Percentiles rank a stretch among this genome's conserved stretches.
phyloP scores from a whole-genome alignment of 1,140 invertebrate genomes.

The Pogonognathellus flavescens region DNA sequence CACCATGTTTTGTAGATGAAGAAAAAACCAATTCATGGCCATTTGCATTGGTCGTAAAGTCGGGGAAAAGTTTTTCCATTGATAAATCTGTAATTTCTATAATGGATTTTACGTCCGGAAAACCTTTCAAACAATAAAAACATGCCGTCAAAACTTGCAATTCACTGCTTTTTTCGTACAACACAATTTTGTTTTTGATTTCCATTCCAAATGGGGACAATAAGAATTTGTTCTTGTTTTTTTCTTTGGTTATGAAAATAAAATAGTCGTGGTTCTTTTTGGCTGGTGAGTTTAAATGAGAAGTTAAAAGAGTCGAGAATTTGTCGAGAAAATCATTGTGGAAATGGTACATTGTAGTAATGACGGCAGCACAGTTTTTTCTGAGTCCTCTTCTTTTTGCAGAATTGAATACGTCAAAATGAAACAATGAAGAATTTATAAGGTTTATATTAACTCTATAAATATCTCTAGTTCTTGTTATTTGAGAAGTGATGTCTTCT shows the following conservation, averaged over 20 bases:
- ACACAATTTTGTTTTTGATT: slow-evolving; percentile 32
- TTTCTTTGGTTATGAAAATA: not conserved
- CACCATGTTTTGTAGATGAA: not conserved
- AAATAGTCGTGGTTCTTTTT: slow-evolving; percentile 6
- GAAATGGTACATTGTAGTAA: too few species aligned
- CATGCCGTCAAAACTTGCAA: not conserved
- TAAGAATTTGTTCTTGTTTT: not conserved
- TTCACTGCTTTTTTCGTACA: not conserved
- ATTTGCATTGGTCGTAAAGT: slow-evolving; percentile 29
- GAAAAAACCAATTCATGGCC: slow-evolving; percentile 31
- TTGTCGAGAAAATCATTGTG: too few species aligned
- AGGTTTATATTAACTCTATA: too few species aligned
- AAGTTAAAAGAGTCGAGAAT: not conserved
- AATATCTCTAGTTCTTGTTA: too few species aligned
- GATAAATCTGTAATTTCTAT: not conserved
- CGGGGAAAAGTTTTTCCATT: not conserved
- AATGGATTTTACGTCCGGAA: not conserved
- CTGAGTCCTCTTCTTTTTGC: too few species aligned
- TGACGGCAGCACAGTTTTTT: too few species aligned
- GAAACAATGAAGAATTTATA: too few species aligned
- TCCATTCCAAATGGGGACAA: not conserved
- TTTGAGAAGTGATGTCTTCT: too few species aligned
- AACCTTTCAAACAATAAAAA: slow-evolving; percentile 33
- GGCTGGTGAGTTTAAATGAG: not conserved
- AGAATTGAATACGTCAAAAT: too few species aligned